Conservation (phyloP, 2,888 invertebrate species). For the Pachymerium ferrugineum region DNA sequence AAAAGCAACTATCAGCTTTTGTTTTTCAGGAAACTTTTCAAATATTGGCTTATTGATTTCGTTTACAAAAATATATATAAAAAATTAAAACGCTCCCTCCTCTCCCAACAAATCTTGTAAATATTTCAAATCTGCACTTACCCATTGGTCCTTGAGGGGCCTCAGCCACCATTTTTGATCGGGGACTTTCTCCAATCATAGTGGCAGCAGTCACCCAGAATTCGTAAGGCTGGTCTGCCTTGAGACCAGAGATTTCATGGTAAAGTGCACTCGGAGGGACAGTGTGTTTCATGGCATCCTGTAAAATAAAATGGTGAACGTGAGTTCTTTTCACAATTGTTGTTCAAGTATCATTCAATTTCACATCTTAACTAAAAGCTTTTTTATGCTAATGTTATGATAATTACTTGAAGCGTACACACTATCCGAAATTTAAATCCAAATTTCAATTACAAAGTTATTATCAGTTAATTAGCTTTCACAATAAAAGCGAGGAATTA, state of each 20-base stretch:
- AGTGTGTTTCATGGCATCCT: slow-evolving; percentile 31
- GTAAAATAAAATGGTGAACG: slow-evolving; percentile 3
- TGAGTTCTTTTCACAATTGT: too few relatives aligned
- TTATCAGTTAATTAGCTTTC: too few relatives aligned
- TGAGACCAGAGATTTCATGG: slow-evolving; percentile 77
- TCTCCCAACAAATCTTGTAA: neutral
- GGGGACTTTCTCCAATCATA: slow-evolving; percentile 77
- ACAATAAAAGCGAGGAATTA: too few relatives aligned
- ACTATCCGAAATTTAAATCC: too few relatives aligned
- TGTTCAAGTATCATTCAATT: too few relatives aligned
- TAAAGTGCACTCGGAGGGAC: slow-evolving; percentile 38
- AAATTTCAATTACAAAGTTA: too few relatives aligned
- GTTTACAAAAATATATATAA: too few relatives aligned
- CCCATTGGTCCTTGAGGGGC: slow-evolving; percentile 35
- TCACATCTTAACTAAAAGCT: too few relatives aligned
- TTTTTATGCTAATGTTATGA: too few relatives aligned
- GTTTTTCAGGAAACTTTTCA: neutral
- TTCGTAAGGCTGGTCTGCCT: slow-evolving; percentile 74
- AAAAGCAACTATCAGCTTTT: neutral
- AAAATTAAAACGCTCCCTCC: too few relatives aligned
- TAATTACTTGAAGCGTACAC: too few relatives aligned
- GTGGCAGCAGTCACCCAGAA: slow-evolving; percentile 94
- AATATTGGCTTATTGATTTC: neutral
- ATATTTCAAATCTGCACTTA: too few relatives aligned
- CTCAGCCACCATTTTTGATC: slow-evolving; percentile 34